These are phyloP conservation scores for Diabrotica undecimpunctata DNA, from an alignment of 1,140 invertebrate species.

Conservation along the genomic window DNA sequence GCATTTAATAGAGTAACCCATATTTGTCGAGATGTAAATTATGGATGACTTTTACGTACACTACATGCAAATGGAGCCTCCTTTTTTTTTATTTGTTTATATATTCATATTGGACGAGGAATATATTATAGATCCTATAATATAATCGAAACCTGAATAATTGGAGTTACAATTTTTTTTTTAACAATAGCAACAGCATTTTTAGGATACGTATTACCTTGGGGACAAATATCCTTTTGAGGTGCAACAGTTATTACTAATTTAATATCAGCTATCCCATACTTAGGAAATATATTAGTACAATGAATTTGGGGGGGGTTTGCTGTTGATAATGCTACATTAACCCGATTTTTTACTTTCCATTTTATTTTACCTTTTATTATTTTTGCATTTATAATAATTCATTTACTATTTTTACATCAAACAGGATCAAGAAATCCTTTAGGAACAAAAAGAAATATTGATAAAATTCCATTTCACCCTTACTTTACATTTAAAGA, in stretches of 20 bases:
- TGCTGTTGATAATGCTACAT: constrained; percentile 62
- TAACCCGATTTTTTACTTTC: constrained; percentile 69
- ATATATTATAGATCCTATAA: constrained; percentile 56
- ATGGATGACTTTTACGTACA: constrained; percentile 55
- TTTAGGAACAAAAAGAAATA: constrained; percentile 56
- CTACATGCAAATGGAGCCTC: constrained; percentile 57
- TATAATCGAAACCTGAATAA: constrained; percentile 54
- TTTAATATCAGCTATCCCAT: constrained; percentile 63
- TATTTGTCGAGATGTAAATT: constrained; percentile 54
- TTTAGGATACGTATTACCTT: constrained; percentile 66
- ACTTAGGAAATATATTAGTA: constrained; percentile 56
- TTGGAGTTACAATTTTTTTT: constrained; percentile 58
- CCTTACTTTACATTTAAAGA: constrained; percentile 53
- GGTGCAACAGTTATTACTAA: constrained; percentile 71
- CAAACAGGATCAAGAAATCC: constrained; percentile 60
- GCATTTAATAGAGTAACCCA: constrained; percentile 57
- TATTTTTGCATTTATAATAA: constrained; percentile 54
- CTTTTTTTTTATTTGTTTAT: constrained; percentile 54
- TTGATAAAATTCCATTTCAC: constrained; percentile 61
- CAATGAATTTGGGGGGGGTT: constrained; percentile 68
- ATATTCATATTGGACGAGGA: constrained; percentile 54
- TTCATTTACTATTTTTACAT: constrained; percentile 62
- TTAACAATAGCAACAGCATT: constrained; percentile 62
- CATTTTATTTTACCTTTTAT: constrained; percentile 69
- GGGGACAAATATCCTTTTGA: constrained; percentile 72